These are phyloP conservation scores for Autographa gamma DNA, from an alignment of 2,888 invertebrate species.

Conservation along the genomic window DNA sequence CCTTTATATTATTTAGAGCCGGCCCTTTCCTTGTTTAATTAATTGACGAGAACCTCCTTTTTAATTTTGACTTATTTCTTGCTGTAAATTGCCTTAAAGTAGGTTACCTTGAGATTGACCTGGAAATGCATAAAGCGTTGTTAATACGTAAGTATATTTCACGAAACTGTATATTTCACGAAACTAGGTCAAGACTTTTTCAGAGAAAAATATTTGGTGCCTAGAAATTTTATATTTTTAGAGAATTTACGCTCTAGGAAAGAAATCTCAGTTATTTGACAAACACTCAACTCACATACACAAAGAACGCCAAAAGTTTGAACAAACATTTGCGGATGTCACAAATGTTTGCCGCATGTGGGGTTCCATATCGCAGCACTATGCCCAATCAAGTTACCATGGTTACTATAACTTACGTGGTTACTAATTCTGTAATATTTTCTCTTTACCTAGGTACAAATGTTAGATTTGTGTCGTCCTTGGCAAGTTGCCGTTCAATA, in stretches of 20 bases:
- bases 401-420: too few species aligned
- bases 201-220: not conserved
- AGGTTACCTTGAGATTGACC: conserved; percentile 46
- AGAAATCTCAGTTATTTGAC: too few species aligned
- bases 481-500: not conserved
- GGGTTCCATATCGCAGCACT: too few species aligned
- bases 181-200: not conserved
- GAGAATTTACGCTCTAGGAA: too few species aligned
- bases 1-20: conserved; percentile 85
- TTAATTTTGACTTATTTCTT: conserved; percentile 74
- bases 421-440: not conserved
- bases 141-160: not conserved
- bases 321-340: too few species aligned
- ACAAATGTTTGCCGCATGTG: too few species aligned
- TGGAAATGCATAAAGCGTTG: not conserved
- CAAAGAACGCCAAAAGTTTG: too few species aligned
- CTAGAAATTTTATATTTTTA: too few species aligned
- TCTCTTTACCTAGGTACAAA: not conserved
- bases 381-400: too few species aligned
- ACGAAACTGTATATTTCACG: not conserved
- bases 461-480: not conserved
- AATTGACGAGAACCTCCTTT: conserved; percentile 82
- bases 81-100: conserved; percentile 40
- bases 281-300: too few species aligned
- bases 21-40: conserved; percentile 85